Base-by-base conservation (phyloP, 2,113 vertebrate species). In the Chlorodrepanis virens region DNA sequence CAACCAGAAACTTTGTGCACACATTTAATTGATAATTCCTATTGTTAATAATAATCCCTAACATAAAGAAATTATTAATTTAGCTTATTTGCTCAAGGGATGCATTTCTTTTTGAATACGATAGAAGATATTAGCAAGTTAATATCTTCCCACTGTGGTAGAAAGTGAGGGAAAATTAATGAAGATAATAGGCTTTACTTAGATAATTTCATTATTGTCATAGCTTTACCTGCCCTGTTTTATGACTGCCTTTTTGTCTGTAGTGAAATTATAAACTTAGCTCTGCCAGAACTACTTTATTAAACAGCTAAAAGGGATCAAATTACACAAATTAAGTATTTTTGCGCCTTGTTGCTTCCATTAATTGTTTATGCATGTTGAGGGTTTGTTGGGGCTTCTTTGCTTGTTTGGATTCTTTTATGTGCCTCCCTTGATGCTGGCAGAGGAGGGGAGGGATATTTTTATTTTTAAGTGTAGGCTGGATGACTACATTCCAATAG, bases 81-180 rank as follows among this genome's bases (percentile, higher is more conserved):
- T 79, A 83, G 14, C 65, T 88, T 93, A 93, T 95, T 96, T 95
- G 68, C 91, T 96, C 71, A 91, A 79, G 86, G 86, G 83, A 94
- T 95, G 50, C 53, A 60, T 94, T 95, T 86, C 17, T 54, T 95
- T 89, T 70, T 75, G 37, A 96, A 92, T 60, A 65, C 52, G 44
- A 61, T 56, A 96, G 50, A 95, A 63, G 49, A 85, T 81, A 96
- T 94, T 96, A 96, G 52, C 57, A 93, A 93, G 68, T 91, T 97
- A 95, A 95, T 96, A 91, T 93, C 78, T 91, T 97, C 85, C 83
- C 75, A 87, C 81, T 93, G 75, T 96, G 70, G 80, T 85, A 40
- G 47, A 80, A 96, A 96, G 68, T 93, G 93, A 93, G 78, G 84
- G 72, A 93, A 96, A 97, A 95, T 94, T 97, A 96, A 96, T 95